Percentiles rank a stretch among this genome's conserved stretches.
Evolutionary conservation across 2,113 vertebrate species (phyloP).

Genomic region (Neopipo cinnamomea): DNA sequence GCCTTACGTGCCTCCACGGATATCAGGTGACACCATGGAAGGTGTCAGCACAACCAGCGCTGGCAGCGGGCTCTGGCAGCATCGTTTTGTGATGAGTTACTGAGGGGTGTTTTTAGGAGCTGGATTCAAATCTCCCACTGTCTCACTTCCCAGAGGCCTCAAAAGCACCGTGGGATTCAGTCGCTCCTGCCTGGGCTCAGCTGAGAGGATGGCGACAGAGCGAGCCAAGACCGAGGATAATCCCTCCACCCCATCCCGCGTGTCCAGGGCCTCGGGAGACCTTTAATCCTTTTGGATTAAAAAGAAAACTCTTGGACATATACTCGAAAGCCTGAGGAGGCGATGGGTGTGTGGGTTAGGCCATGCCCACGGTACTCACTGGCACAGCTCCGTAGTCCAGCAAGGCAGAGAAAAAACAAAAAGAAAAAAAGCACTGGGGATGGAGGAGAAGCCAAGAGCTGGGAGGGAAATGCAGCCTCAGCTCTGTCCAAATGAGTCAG

Average conservation of each 20-base stretch:
- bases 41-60: background rate
- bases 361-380: background rate
- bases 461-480: constrained; percentile 17
- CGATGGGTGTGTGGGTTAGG: background rate
- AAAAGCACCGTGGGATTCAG: constrained; percentile 37
- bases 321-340: background rate
- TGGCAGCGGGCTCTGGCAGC: background rate
- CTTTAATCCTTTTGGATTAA: constrained; percentile 34
- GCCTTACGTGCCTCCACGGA: background rate
- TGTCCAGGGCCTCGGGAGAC: background rate
- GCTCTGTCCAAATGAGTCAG: background rate
- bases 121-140: background rate
- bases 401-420: background rate
- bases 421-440: background rate
- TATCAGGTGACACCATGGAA: background rate
- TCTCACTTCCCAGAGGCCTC: background rate
- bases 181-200: background rate
- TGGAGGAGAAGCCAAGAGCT: constrained; percentile 40
- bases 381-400: background rate
- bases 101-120: background rate
- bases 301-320: background rate
- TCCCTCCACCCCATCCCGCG: background rate
- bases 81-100: background rate
- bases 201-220: background rate
- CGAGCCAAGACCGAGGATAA: background rate